phyloP scores from a whole-genome alignment of 2,113 vertebrate genomes.

The Bothrops jararaca region DNA sequence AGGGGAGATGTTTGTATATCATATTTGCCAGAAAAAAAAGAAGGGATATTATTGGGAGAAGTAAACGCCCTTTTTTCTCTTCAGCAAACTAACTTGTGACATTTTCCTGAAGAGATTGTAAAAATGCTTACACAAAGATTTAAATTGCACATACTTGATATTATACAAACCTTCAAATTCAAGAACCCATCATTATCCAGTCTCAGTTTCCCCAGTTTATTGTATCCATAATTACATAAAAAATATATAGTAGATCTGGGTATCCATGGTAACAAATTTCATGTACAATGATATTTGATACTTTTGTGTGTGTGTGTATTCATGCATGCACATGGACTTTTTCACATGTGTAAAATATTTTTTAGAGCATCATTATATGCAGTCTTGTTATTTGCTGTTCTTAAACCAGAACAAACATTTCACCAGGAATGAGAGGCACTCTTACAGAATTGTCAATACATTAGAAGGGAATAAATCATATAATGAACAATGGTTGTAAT shows the following conservation, averaged over 20 bases:
- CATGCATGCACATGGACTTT: neutral
- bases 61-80: neutral
- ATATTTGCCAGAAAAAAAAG: neutral
- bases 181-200: neutral
- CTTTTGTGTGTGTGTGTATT: neutral
- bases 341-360: neutral
- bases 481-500: neutral
- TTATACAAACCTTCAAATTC: neutral
- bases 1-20: neutral
- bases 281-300: neutral
- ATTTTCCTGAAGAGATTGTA: neutral
- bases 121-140: neutral
- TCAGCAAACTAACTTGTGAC: neutral
- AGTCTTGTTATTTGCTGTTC: neutral
- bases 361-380: neutral
- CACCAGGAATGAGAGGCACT: neutral
- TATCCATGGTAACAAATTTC: neutral
- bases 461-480: neutral
- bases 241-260: neutral
- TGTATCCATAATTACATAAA: neutral
- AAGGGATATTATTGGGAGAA: neutral
- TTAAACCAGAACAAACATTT: neutral
- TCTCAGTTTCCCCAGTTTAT: neutral
- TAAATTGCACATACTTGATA: neutral
- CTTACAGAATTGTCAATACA: neutral